Base-by-base conservation (phyloP, 2,113 vertebrate genomes). In the Athene cunicularia region DNA sequence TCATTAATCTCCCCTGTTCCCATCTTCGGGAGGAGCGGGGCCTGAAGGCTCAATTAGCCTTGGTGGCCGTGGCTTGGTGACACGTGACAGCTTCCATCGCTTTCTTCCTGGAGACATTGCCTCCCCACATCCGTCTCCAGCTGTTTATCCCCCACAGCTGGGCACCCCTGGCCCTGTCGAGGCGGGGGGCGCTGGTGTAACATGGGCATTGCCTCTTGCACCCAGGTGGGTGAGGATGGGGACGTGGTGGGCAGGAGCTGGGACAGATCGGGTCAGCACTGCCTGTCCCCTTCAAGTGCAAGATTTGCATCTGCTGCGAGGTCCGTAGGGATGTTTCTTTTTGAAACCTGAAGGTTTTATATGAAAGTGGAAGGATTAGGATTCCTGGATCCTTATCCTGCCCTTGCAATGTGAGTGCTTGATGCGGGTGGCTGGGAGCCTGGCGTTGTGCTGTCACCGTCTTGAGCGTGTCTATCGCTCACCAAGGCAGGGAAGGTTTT, bases 21-120 rank as follows among this genome's bases (percentile, higher is more conserved):
- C 11, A 4, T 75, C 82, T 7, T 9, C 0, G 4, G 72, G 47
- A 86, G 73, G 73, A 93, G 9, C 5, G 2, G 71, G 63, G 76
- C 86, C 89, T 83, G 88, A 90, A 96, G 95, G 88, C 91, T 97
- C 92, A 79, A 58, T 95, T 92, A 95, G 82, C 92, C 73, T 71
- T 39, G 14, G 88, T 91, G 96, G 73, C 70, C 80, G 39, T 21
- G 5, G 90, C 91, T 89, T 1, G 2, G 73, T 89, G 80, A 80
- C 68, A 93, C 35, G 0, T 21, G 86, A 72, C 86, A 75, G 58
- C 67, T 88, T 66, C 94, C 85, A 87, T 37, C 5, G 4, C 67
- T 67, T 90, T 63, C 60, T 63, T 93, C 58, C 23, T 0, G 0
- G 52, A 39, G 41, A 5, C 37, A 41, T 60, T 35, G 49, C 64